These are phyloP conservation scores for Pocota personata DNA, from an alignment of 2,888 invertebrate species.

Conservation along the genomic window DNA sequence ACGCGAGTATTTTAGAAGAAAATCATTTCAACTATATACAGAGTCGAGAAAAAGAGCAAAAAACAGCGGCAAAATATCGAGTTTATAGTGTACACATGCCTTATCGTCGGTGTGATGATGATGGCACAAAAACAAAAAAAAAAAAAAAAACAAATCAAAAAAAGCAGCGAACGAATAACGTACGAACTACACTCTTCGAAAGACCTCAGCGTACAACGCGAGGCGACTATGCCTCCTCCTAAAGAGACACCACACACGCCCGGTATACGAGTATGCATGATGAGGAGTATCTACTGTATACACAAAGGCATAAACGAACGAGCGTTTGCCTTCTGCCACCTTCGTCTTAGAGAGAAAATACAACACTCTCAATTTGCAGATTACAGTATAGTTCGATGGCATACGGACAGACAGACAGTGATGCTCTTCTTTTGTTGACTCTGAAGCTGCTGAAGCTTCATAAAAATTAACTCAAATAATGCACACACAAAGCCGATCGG, in stretches of 20 bases:
- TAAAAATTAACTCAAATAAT: constrained; percentile 45
- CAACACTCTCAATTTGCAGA: constrained; percentile 67
- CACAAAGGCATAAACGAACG: constrained; percentile 54
- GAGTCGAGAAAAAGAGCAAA: constrained; percentile 26
- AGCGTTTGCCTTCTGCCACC: constrained; percentile 55
- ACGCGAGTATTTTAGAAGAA: constrained; percentile 54
- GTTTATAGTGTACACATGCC: constrained; percentile 71
- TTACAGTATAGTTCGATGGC: constrained; percentile 64
- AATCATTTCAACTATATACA: constrained; percentile 47
- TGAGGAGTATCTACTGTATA: constrained; percentile 63
- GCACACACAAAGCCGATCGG: constrained; percentile 9
- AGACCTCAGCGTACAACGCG: constrained; percentile 64
- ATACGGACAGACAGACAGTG: constrained; percentile 57
- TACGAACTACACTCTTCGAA: constrained; percentile 70
- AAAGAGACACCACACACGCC: constrained; percentile 61
- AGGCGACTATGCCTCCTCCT: constrained; percentile 35
- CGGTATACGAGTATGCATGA: constrained; percentile 44
- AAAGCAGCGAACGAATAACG: constrained; percentile 45
- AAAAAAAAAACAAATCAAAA: not conserved
- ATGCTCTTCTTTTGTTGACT: constrained; percentile 11
- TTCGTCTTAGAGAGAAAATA: constrained; percentile 61
- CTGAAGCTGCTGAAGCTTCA: constrained; percentile 14
- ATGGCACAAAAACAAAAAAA: constrained; percentile 49
- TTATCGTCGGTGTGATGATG: constrained; percentile 61
- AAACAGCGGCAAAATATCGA: constrained; percentile 64